Base-by-base conservation (phyloP, 2,888 invertebrate genomes). In the Labia minor region DNA sequence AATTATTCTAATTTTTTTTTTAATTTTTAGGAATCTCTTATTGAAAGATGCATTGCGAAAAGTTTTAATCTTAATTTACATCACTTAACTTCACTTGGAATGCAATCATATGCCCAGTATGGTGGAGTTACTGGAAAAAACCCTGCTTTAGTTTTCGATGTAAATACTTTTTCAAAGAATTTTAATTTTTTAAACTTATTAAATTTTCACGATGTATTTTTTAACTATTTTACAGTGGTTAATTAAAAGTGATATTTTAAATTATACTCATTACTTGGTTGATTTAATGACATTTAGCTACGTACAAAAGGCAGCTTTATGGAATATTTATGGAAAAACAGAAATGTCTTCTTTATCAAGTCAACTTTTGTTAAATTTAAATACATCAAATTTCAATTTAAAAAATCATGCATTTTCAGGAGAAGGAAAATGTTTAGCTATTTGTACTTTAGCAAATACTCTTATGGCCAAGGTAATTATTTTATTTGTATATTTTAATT, bases 311-410 rank as follows among this genome's bases (percentile, higher is more conserved):
- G 87, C 92, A 0, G 90, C 91, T 0, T 80, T 95, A 10, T 95
- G 95, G 95, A 83, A 87, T 14, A 83, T 91, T 67, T 95, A 93
- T 76, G 95, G 95, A 0, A 90, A 92, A 77, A 86, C 88, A 1
- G 90, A 92, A 76, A 87, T 93, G 84, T 86, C 89, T 0, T 87
- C 88, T 0, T 80, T 94, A 37, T 88, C 86, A 76, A 86, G 90
- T 65, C 93, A 94, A 76, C 77, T 92, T 14, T 78, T 93, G 49
- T 80, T 95, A 0, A 85, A 89, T 72, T 81, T 90, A 19, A 89
- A 91, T 74, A 85, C 88, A 4, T 69, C 72, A 10, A 77, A 76
- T 1, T 76, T 77, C 49, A 70, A 72, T 6, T 70, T 71, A 33
- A 74, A 74, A 64, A 74, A 76, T 1, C 72, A 77, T 1, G 80